Evolutionary conservation across 2,888 invertebrate species (phyloP).

Genomic region (Prenolepis imparis): DNA sequence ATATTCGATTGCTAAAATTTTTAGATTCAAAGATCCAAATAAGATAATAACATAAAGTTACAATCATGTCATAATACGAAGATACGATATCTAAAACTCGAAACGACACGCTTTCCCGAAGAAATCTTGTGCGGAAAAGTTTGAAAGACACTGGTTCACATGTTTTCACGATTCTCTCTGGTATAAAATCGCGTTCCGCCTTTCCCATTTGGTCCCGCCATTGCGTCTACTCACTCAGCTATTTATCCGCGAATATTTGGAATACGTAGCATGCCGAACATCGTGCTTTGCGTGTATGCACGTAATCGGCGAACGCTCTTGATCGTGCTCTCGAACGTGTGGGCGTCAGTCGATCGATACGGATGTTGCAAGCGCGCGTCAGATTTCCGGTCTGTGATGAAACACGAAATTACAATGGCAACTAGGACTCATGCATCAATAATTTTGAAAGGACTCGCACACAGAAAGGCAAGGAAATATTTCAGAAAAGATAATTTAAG

Average conservation of each 20-base stretch:
- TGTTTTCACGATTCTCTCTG: constrained; percentile 13
- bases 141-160: constrained; percentile 5
- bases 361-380: constrained; percentile 5
- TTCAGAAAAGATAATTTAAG: neutral
- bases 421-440: neutral
- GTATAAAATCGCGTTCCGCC: neutral
- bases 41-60: neutral
- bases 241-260: constrained; percentile 53
- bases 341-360: constrained; percentile 38
- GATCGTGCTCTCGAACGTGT: constrained; percentile 18
- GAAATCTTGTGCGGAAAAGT: neutral
- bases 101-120: neutral
- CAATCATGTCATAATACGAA: neutral
- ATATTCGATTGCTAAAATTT: neutral
- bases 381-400: constrained; percentile 18
- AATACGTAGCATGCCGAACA: constrained; percentile 65
- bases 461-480: neutral
- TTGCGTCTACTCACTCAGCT: neutral
- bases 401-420: constrained; percentile 4
- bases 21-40: neutral
- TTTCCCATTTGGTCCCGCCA: neutral
- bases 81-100: neutral
- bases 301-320: constrained; percentile 20
- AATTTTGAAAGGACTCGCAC: neutral
- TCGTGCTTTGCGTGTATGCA: neutral